phyloP scores from a whole-genome alignment of 2,797 vertebrate species.

The Channallabes apus region DNA sequence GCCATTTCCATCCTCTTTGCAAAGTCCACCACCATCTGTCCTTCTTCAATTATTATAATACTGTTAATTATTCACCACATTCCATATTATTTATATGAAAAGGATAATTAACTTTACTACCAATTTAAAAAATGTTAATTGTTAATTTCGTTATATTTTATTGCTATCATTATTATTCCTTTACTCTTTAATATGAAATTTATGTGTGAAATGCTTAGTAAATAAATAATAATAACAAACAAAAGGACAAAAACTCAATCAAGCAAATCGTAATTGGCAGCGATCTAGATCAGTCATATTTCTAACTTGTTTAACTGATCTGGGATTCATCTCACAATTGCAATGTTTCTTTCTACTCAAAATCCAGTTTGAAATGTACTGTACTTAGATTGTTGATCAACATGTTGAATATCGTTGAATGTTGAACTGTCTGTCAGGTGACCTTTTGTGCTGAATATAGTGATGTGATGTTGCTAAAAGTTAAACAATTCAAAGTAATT shows the following conservation, averaged over 20 bases:
- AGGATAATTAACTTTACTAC: not conserved
- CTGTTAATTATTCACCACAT: not conserved
- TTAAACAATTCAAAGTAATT: too few relatives aligned
- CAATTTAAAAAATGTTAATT: not conserved
- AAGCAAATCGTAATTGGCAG: not conserved
- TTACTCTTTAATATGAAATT: not conserved
- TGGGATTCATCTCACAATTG: too few relatives aligned
- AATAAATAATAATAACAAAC: not conserved
- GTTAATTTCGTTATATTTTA: not conserved
- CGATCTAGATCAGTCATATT: not conserved
- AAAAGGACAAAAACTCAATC: not conserved
- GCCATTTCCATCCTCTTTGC: too few relatives aligned
- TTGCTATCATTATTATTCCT: not conserved
- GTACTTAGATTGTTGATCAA: too few relatives aligned
- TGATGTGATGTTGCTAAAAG: too few relatives aligned
- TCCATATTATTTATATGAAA: not conserved
- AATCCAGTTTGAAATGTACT: too few relatives aligned
- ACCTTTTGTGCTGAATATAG: too few relatives aligned
- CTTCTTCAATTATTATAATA: not conserved
- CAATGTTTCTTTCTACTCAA: too few relatives aligned
- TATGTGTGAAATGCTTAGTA: not conserved
- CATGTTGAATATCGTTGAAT: too few relatives aligned
- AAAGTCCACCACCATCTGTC: too few relatives aligned
- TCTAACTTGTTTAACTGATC: too few relatives aligned
- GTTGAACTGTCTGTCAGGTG: too few relatives aligned